phyloP scores from a whole-genome alignment of 2,888 invertebrate genomes.

The Muscina levida region DNA sequence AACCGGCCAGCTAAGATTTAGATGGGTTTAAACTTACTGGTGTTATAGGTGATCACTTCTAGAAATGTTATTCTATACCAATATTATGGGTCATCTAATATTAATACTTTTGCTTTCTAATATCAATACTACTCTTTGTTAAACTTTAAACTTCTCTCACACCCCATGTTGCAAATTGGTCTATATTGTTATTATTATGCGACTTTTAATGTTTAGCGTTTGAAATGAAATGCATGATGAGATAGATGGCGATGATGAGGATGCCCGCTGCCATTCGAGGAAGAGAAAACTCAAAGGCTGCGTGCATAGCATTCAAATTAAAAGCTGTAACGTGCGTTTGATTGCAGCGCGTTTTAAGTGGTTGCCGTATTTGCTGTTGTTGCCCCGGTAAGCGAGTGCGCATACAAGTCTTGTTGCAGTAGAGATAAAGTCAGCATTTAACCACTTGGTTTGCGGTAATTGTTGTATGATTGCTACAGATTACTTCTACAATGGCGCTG shows the following conservation, averaged over 20 bases:
- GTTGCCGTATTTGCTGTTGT: neutral
- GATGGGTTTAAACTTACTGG: too few relatives aligned
- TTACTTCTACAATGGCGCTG: too few relatives aligned
- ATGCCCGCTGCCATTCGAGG: neutral
- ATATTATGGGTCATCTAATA: too few relatives aligned
- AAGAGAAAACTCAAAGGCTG: constrained; percentile 47
- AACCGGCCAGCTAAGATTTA: too few relatives aligned
- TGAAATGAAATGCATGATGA: neutral
- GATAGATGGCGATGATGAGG: neutral
- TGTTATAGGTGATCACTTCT: too few relatives aligned
- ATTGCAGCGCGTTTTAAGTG: constrained; percentile 21
- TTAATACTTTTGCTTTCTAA: too few relatives aligned
- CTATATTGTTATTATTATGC: neutral
- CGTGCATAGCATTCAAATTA: constrained; percentile 74
- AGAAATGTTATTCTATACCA: too few relatives aligned
- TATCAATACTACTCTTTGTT: too few relatives aligned
- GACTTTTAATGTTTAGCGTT: neutral
- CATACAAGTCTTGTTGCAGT: neutral
- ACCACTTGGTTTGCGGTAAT: neutral
- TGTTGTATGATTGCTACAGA: neutral
- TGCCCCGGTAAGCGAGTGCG: neutral
- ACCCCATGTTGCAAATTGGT: too few relatives aligned
- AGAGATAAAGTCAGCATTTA: neutral
- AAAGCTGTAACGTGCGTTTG: constrained; percentile 67
- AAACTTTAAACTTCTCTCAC: too few relatives aligned